Evolutionary conservation across 2,797 vertebrate genomes (phyloP), one percentile per base, ranked within the genome.

Genomic region (Semaprochilodus insignis): DNA sequence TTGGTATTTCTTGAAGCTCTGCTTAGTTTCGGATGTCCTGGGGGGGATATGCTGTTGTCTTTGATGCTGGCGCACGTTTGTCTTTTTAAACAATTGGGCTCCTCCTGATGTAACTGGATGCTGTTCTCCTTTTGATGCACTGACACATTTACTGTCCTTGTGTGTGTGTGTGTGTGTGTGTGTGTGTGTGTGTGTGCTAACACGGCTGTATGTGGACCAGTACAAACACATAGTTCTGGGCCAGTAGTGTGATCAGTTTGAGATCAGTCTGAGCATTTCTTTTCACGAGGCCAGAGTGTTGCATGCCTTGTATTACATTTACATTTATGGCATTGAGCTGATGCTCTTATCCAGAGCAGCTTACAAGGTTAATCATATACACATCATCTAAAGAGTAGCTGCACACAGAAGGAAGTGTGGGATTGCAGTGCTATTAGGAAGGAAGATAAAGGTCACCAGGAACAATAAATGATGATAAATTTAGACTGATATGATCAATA

Each of bases 1-100:
- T 85, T 83, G 81, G 63, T 83, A 54, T 83, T 85, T 85, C 70
- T 34, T 44, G 51, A 86, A 83, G 83, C 74, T 70, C 80, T 70
- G 73, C 76, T 78, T 74, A 57, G 71, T 78, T 63, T 81, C 75
- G 52, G 31, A 62, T 70, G 51, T 73, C 78, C 25, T 23, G 80
- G 54, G 63, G 85, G 85, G 72, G 66, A 72, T 66, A 69, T 75
- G 67, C 71, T 65, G 74, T 21, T 81, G 19, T 80, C 55, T 69
- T 17, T 72, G 13, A 86, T 76, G 65, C 54, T 13, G 1, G 44
- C 10, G 44, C 44, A 48, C 1, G 10, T 48, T 48, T 48, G 44
- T 10, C 8, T 80, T 63, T 63, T 63, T 63, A 10, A 14, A 63
- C 25, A 10, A 16, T 63, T 31, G 60, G 27, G 60, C 25, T 63